Conservation (phyloP, 2,797 vertebrate species). For the Pempheris klunzingeri region DNA sequence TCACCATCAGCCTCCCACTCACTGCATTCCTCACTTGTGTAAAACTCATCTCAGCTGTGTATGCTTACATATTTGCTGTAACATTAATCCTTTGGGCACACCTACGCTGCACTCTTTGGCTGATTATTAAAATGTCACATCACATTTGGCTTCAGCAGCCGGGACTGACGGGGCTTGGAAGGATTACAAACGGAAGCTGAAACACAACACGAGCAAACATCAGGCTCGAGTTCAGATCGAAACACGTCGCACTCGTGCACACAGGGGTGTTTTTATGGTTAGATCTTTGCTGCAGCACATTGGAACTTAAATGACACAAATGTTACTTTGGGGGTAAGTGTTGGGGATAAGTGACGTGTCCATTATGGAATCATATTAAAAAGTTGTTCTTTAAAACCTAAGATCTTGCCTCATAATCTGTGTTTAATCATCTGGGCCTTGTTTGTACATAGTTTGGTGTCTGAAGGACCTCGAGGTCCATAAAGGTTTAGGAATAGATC, state of each 20-base stretch:
- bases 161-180: conserved; percentile 30
- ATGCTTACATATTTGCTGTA: conserved; percentile 32
- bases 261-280: too few relatives aligned
- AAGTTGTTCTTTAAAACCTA: too few relatives aligned
- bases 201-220: neutral
- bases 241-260: too few relatives aligned
- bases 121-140: conserved; percentile 68
- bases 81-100: conserved; percentile 60
- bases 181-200: conserved; percentile 44
- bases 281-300: too few relatives aligned
- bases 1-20: conserved; percentile 56
- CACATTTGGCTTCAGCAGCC: conserved; percentile 43
- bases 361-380: too few relatives aligned
- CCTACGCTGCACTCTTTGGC: conserved; percentile 40
- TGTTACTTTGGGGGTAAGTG: too few relatives aligned
- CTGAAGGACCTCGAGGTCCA: too few relatives aligned
- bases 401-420: too few relatives aligned
- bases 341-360: too few relatives aligned
- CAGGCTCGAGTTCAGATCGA: conserved; percentile 1
- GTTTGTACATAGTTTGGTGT: too few relatives aligned
- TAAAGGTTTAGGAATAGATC: too few relatives aligned
- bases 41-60: conserved; percentile 7
- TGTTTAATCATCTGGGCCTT: too few relatives aligned
- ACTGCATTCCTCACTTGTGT: neutral
- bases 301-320: neutral